Percentiles rank a stretch among this genome's conserved stretches.
Evolutionary conservation across 1,140 invertebrate genomes (phyloP).

Genomic region (Gryllus bimaculatus): DNA sequence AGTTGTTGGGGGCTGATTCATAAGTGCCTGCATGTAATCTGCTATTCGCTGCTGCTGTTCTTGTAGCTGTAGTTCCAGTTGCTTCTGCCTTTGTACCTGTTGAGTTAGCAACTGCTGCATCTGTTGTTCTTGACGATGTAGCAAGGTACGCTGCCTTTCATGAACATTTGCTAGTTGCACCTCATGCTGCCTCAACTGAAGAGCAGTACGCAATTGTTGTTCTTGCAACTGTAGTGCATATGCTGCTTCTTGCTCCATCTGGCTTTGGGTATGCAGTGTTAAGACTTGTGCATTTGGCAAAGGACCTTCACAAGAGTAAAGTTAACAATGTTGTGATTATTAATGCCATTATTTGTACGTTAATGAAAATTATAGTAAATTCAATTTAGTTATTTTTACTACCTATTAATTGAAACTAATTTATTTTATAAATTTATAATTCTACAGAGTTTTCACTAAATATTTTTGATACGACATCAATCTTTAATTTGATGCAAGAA

Average conservation of each 20-base stretch:
- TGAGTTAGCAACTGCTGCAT: conserved; percentile 9
- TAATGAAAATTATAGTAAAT: too few species aligned
- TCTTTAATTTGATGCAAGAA: too few species aligned
- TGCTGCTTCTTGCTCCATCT: conserved; percentile 12
- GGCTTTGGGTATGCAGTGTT: not conserved
- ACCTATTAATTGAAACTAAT: too few species aligned
- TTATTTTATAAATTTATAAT: too few species aligned
- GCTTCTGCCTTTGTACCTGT: conserved; percentile 14
- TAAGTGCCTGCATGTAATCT: conserved; percentile 11
- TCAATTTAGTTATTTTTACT: too few species aligned
- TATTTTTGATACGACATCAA: too few species aligned
- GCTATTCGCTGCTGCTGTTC: conserved; percentile 14
- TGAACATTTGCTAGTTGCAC: conserved; percentile 9
- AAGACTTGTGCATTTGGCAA: not conserved
- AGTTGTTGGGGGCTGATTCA: not conserved
- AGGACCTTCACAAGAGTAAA: too few species aligned
- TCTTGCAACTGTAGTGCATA: conserved; percentile 15
- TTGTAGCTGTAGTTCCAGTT: conserved; percentile 10
- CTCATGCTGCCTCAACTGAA: conserved; percentile 15
- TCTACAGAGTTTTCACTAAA: too few species aligned
- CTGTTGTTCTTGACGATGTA: conserved; percentile 15
- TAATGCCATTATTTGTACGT: too few species aligned
- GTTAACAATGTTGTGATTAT: too few species aligned
- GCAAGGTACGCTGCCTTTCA: conserved; percentile 9
- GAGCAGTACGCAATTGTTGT: conserved; percentile 14